Conservation (phyloP, 2,113 vertebrate genomes). For the Enhydra lutris region DNA sequence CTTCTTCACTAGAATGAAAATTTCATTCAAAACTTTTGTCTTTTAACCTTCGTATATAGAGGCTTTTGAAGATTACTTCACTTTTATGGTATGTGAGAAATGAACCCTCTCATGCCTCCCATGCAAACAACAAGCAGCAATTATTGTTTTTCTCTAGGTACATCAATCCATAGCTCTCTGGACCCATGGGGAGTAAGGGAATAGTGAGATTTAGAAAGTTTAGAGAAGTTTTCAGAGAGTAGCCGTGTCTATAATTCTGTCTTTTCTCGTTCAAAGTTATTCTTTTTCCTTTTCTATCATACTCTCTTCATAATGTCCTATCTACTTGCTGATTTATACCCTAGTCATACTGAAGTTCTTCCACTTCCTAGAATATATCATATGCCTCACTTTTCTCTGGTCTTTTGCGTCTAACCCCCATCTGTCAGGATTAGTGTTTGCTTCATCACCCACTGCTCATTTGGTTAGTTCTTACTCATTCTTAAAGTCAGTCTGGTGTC, state of each 20-base stretch:
- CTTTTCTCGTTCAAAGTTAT: not conserved
- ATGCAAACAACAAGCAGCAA: not conserved
- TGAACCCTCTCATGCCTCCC: too few relatives aligned
- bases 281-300: not conserved
- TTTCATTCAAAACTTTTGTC: not conserved
- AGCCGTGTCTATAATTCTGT: not conserved
- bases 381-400: not conserved
- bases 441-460: not conserved
- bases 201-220: not conserved
- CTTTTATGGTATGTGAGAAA: not conserved
- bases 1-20: not conserved
- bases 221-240: not conserved
- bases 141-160: not conserved
- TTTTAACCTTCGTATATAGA: not conserved
- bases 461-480: not conserved
- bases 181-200: not conserved
- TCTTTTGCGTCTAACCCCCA: not conserved
- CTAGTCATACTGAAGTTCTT: not conserved
- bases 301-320: not conserved
- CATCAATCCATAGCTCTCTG: too few relatives aligned
- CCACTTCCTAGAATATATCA: not conserved
- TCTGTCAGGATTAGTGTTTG: not conserved
- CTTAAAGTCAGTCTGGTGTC: not conserved
- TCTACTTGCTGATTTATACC: not conserved
- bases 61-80: not conserved